Evolutionary conservation across 2,113 vertebrate genomes (phyloP).

Genomic region (Phalacrocorax carbo): DNA sequence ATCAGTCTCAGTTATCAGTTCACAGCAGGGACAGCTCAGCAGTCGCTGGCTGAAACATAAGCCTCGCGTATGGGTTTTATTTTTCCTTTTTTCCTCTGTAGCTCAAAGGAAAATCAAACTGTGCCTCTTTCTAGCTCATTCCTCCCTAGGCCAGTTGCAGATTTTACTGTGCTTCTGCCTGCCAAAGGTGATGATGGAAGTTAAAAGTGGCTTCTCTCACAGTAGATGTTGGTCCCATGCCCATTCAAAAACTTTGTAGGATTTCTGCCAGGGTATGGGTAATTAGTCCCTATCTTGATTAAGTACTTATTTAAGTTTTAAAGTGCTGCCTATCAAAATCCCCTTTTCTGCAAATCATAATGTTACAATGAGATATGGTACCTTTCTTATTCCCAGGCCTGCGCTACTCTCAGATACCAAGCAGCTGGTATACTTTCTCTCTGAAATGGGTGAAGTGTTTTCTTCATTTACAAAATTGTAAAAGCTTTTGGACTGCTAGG

Average conservation of each 20-base stretch:
- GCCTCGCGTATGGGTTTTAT: not conserved
- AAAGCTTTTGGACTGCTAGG: not conserved
- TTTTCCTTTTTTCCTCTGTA: not conserved
- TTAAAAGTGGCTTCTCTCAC: not conserved
- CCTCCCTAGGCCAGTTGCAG: not conserved
- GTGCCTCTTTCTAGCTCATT: not conserved
- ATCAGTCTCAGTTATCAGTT: conserved; percentile 60
- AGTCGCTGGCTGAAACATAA: conserved; percentile 58
- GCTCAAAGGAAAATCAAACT: conserved; percentile 28
- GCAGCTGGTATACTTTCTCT: not conserved
- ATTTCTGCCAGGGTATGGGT: not conserved
- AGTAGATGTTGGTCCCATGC: not conserved
- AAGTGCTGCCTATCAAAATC: not conserved
- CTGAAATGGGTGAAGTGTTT: not conserved
- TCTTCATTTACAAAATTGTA: conserved; percentile 3
- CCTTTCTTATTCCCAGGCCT: not conserved
- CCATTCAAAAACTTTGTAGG: not conserved
- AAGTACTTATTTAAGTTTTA: not conserved
- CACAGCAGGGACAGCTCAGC: conserved; percentile 49
- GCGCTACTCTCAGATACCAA: not conserved
- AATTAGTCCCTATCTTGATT: not conserved
- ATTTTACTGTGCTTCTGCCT: not conserved
- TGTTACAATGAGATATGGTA: not conserved
- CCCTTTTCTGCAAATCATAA: not conserved
- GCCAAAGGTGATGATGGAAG: not conserved